Evolutionary conservation across 2,888 invertebrate genomes (phyloP).

Genomic region (Ophion costatus): DNA sequence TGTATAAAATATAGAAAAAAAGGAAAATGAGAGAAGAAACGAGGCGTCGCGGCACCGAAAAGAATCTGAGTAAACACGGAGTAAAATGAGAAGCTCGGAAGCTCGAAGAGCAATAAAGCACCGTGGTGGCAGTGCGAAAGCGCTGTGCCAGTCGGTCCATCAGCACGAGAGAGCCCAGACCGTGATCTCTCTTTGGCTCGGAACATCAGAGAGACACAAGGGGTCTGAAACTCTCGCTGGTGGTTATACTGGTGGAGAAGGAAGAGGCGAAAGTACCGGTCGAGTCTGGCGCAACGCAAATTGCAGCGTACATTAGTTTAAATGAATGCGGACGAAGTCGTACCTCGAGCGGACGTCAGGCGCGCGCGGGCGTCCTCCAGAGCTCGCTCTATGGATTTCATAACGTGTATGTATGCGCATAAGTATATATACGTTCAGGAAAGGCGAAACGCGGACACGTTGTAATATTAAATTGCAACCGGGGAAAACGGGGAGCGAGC

Average conservation of each 20-base stretch:
- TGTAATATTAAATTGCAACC: conserved; percentile 66
- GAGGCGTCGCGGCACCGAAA: conserved; percentile 8
- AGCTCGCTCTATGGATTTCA: conserved; percentile 31
- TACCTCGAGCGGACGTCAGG: conserved; percentile 60
- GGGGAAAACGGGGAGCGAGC: conserved; percentile 40
- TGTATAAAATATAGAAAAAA: background rate
- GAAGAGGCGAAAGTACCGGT: conserved; percentile 54
- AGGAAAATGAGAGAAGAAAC: background rate
- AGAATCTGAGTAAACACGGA: conserved; percentile 24
- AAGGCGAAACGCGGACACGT: conserved; percentile 54
- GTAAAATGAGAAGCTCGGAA: conserved; percentile 28
- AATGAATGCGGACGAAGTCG: conserved; percentile 77
- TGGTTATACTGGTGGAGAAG: conserved; percentile 10
- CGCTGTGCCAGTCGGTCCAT: conserved; percentile 32
- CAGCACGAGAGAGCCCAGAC: conserved; percentile 39
- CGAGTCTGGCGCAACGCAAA: conserved; percentile 73
- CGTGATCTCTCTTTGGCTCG: conserved; percentile 57
- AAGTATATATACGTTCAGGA: background rate
- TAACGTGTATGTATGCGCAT: conserved; percentile 20
- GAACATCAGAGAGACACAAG: conserved; percentile 50
- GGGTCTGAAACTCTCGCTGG: conserved; percentile 20
- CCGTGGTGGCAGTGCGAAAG: conserved; percentile 17
- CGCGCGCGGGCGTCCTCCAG: conserved; percentile 50
- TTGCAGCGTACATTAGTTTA: conserved; percentile 77
- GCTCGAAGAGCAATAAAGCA: conserved; percentile 24